phyloP scores from a whole-genome alignment of 2,113 vertebrate species.

The Gallinago jamesoni region DNA sequence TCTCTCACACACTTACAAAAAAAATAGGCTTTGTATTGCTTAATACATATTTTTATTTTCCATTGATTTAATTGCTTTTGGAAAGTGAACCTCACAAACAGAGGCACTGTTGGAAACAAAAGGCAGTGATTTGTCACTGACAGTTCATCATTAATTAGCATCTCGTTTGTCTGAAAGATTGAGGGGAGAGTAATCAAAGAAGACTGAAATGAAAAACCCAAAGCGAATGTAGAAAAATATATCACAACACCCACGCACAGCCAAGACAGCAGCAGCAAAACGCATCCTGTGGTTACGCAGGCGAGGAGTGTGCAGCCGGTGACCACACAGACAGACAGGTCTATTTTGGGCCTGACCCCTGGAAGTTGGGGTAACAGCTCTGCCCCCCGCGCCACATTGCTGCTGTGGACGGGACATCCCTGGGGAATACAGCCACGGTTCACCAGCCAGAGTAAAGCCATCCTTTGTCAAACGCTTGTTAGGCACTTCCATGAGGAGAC shows the following conservation, averaged over 20 bases:
- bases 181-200: background rate
- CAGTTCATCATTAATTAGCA: background rate
- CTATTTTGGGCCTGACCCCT: constrained; percentile 16
- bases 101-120: constrained; percentile 27
- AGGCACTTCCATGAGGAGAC: background rate
- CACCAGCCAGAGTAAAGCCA: background rate
- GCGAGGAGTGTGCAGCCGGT: background rate
- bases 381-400: background rate
- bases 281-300: background rate
- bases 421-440: background rate
- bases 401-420: background rate
- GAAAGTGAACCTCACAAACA: background rate
- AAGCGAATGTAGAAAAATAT: background rate
- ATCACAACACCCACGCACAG: background rate
- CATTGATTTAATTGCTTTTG: background rate
- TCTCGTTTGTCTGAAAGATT: background rate
- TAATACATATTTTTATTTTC: background rate
- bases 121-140: constrained; percentile 14
- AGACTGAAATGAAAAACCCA: background rate
- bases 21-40: background rate
- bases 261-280: background rate
- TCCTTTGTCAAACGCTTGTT: background rate
- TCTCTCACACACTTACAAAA: too few relatives aligned
- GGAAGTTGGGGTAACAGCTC: background rate
- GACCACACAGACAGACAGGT: background rate